Conservation (phyloP, 1,140 invertebrate species). For the Pristionchus pacificus region DNA sequence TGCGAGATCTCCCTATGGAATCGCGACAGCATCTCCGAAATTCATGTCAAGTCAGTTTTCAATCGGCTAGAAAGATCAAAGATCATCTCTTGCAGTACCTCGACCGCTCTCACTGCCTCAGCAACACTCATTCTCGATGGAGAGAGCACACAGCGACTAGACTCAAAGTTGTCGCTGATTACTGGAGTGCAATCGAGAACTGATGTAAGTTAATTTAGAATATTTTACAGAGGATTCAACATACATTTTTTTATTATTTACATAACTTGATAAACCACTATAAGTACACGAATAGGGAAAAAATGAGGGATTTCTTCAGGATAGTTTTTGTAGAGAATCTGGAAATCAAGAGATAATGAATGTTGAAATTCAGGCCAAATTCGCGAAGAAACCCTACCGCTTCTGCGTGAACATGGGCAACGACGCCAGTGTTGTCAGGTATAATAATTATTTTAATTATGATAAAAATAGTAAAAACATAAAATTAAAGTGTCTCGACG, state of each 20-base stretch:
- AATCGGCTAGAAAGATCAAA: not conserved
- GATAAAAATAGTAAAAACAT: not conserved
- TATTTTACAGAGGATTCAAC: not conserved
- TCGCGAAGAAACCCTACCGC: not conserved
- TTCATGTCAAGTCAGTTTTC: not conserved
- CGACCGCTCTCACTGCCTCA: not conserved
- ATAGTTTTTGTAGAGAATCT: too few species aligned
- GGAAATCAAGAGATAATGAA: too few species aligned
- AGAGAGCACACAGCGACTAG: not conserved
- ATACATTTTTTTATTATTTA: not conserved
- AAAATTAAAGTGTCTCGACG: not conserved
- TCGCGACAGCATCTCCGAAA: not conserved
- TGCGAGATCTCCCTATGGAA: not conserved
- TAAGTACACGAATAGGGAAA: too few species aligned
- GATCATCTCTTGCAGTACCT: not conserved
- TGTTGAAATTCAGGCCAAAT: not conserved
- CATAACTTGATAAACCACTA: too few species aligned
- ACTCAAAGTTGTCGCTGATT: not conserved
- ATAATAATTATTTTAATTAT: not conserved
- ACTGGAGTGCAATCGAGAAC: not conserved
- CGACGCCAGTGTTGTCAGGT: not conserved
- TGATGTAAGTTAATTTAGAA: too few species aligned
- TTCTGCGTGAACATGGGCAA: not conserved
- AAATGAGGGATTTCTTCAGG: too few species aligned
- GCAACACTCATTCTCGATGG: not conserved